phyloP scores from a whole-genome alignment of 2,888 invertebrate genomes.

The Aspidiotus destructor region DNA sequence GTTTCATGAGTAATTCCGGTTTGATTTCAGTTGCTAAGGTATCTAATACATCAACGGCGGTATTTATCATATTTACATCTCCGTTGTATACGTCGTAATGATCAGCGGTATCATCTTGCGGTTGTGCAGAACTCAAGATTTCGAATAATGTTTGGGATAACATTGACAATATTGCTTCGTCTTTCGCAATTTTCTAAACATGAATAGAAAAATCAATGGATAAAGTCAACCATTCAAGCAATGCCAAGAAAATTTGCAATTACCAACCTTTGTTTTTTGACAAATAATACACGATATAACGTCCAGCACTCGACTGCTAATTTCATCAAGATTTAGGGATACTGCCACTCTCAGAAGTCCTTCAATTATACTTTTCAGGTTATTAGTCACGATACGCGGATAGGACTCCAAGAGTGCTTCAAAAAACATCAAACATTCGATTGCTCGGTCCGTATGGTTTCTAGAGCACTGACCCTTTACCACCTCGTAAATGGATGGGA shows the following conservation, averaged over 20 bases:
- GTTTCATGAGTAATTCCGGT: constrained; percentile 23
- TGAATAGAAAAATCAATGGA: neutral
- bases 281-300: constrained; percentile 22
- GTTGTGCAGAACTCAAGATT: constrained; percentile 19
- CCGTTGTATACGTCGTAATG: constrained; percentile 19
- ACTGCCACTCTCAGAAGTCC: constrained; percentile 13
- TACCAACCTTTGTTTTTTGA: constrained; percentile 16
- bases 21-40: constrained; percentile 20
- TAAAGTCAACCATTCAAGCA: neutral
- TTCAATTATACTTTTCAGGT: constrained; percentile 22
- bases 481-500: constrained; percentile 20
- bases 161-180: constrained; percentile 16
- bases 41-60: constrained; percentile 22
- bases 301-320: constrained; percentile 19
- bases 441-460: constrained; percentile 20
- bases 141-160: constrained; percentile 17
- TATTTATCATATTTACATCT: constrained; percentile 11
- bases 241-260: neutral
- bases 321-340: constrained; percentile 21
- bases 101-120: constrained; percentile 13
- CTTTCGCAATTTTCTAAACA: constrained; percentile 27
- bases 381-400: constrained; percentile 13
- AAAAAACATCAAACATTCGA: constrained; percentile 25
- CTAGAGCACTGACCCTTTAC: constrained; percentile 23
- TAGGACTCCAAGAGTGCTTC: constrained; percentile 18